phyloP scores from a whole-genome alignment of 2,113 vertebrate species.

The Limanda limanda region DNA sequence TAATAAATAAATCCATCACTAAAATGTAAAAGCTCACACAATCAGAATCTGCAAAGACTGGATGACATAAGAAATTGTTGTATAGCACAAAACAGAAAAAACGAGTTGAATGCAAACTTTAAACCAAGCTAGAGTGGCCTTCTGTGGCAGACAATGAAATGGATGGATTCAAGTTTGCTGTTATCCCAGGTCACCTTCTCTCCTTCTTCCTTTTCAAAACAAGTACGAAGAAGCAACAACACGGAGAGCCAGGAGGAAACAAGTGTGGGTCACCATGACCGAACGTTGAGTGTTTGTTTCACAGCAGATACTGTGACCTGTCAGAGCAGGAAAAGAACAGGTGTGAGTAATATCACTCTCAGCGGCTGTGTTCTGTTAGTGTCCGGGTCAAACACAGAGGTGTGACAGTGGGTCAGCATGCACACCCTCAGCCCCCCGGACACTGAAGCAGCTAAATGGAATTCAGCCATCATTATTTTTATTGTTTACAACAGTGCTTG shows the following conservation, averaged over 20 bases:
- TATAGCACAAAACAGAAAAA: not conserved
- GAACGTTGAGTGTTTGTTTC: not conserved
- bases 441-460: not conserved
- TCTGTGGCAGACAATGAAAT: conserved; percentile 12
- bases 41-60: not conserved
- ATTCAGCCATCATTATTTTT: not conserved
- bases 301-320: not conserved
- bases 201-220: not conserved
- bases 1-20: not conserved
- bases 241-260: not conserved
- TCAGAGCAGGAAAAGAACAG: not conserved
- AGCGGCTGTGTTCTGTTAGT: no score
- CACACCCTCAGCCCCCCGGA: not conserved
- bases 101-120: no score
- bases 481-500: no score
- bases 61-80: not conserved
- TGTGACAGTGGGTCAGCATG: no score
- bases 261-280: conserved; percentile 5
- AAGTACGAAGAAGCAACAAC: not conserved
- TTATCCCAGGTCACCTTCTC: not conserved
- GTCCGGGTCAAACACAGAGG: no score
- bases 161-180: not conserved
- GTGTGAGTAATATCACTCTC: not conserved
- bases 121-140: not conserved
- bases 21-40: not conserved